phyloP scores from a whole-genome alignment of 2,797 vertebrate genomes.

The Margarornis squamiger region DNA sequence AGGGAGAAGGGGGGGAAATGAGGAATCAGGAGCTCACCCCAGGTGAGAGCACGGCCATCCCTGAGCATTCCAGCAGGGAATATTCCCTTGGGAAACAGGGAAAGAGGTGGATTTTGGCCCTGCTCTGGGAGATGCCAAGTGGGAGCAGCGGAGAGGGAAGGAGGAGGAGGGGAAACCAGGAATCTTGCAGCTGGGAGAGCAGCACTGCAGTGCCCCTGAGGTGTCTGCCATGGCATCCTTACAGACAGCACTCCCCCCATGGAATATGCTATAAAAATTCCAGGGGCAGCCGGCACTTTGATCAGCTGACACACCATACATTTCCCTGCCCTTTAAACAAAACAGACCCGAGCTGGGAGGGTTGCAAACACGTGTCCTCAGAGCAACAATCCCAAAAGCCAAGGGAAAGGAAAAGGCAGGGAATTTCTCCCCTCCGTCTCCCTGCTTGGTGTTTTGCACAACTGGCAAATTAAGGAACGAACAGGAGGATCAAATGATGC shows the following conservation, averaged over 20 bases:
- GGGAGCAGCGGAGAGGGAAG: neutral
- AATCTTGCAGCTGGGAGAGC: neutral
- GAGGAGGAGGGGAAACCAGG: neutral
- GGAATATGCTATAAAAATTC: slow-evolving; percentile 51
- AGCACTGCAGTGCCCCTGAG: neutral
- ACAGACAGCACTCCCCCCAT: slow-evolving; percentile 31
- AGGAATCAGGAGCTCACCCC: no score
- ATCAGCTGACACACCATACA: slow-evolving; percentile 62
- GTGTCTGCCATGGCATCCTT: slow-evolving; percentile 34
- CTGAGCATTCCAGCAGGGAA: neutral
- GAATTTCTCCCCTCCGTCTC: neutral
- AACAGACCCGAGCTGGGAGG: slow-evolving; percentile 8
- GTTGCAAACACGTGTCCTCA: slow-evolving; percentile 35
- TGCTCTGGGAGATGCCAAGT: neutral
- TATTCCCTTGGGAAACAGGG: neutral
- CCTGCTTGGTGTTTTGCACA: neutral
- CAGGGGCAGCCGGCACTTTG: slow-evolving; percentile 47
- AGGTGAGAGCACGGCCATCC: neutral
- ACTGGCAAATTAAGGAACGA: neutral
- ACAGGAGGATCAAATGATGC: neutral
- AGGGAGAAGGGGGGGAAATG: neutral
- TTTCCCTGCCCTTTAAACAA: slow-evolving; percentile 60
- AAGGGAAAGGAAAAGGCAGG: neutral
- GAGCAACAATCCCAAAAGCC: neutral
- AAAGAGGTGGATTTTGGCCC: neutral